Base-by-base conservation (phyloP, 1,140 invertebrate genomes). In the Pseudomyrmex cubaensis region DNA sequence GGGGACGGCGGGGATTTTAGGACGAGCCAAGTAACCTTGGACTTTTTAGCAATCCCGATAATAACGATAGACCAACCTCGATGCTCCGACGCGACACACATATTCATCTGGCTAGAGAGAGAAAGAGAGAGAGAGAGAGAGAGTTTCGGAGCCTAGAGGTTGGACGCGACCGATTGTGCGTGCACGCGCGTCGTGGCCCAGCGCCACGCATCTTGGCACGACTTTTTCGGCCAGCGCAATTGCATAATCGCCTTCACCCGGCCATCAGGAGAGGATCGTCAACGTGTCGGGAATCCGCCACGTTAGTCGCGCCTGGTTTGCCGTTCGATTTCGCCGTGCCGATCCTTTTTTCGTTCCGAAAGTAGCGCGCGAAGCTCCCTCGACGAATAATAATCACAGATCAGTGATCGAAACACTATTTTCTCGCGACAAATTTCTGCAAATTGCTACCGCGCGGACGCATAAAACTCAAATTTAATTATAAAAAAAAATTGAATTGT, bases 141-240 rank as follows among this genome's bases (percentile, higher is more conserved):
- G 25, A n/a, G 64, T 77, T 88, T 87, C 86, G 87, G 88, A 83
- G 50, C 50, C 13, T 35, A 35, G 35, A 35, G 35, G 83, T 90
- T 90, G 88, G 50, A 59, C 64, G 35, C 61, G 73, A 54, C 62
- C 66, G 64, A 57, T 17, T 54, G 74, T 54, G 76, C 84, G 61
- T 70, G 44, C 13, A 35, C 5, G 44, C 62, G 84, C 83, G 83
- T 82, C 76, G 78, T 89, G 91, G 90, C 89, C 85, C 84, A 86
- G 88, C 86, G 91, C 89, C 91, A 90, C 91, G 91, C 91, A 90
- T 84, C 89, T 92, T 92, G 91, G 91, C 91, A 92, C 88, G 52
- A 2, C 80, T 86, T 89, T 90, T 92, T 88, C 82, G 90, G 91
- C 88, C 91, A 91, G 35, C 62, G 85, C 61, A 35, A 88, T 92